A percentile compares a stretch with the other conserved stretches of the same genome.
These are phyloP conservation scores for Orientallactaga sibirica DNA, from an alignment of 2,797 vertebrate species.

Conservation along the genomic window DNA sequence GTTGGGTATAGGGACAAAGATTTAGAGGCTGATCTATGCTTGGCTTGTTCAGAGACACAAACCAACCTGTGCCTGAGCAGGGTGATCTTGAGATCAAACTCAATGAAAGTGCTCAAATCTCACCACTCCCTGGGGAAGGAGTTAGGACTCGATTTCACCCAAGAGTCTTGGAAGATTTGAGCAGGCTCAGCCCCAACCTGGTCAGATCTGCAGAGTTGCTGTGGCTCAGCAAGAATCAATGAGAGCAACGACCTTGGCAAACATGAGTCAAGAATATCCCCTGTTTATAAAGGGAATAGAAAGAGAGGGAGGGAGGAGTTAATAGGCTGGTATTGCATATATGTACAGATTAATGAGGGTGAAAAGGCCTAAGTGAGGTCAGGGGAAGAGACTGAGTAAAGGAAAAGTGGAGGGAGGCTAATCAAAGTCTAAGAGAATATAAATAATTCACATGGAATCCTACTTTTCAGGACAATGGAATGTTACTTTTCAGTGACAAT, in stretches of 20 bases:
- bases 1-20: not conserved
- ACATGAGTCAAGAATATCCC: not conserved
- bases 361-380: too few relatives aligned
- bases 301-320: too few relatives aligned
- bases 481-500: too few relatives aligned
- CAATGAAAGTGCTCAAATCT: not conserved
- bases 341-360: too few relatives aligned
- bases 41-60: not conserved
- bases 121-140: not conserved
- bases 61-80: not conserved
- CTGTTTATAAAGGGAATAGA: too few relatives aligned
- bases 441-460: too few relatives aligned
- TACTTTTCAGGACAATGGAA: too few relatives aligned
- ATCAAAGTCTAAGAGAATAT: too few relatives aligned
- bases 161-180: not conserved
- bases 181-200: not conserved
- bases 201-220: not conserved
- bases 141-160: not conserved
- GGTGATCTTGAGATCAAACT: slow-evolving; percentile 23
- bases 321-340: too few relatives aligned
- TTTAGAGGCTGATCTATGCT: not conserved
- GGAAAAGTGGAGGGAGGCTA: too few relatives aligned
- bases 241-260: not conserved
- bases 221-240: not conserved
- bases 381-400: too few relatives aligned